phyloP scores from a whole-genome alignment of 2,888 invertebrate species.

The Aromia moschata region DNA sequence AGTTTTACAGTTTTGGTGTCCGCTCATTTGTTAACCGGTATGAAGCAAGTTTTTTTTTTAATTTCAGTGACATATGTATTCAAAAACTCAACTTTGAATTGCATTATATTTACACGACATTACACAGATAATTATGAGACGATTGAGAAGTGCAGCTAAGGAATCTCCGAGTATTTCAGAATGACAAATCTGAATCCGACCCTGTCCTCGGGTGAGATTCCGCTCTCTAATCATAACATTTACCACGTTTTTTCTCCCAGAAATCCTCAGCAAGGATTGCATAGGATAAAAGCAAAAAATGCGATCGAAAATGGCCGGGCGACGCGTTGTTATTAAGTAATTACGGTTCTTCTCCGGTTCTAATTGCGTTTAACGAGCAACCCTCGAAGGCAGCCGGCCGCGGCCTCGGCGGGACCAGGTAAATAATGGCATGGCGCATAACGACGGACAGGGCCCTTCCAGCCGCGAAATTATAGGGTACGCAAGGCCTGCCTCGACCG shows the following conservation, averaged over 20 bases:
- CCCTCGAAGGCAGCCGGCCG: slow-evolving; percentile 38
- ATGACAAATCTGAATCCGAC: too few relatives aligned
- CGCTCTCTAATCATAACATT: slow-evolving; percentile 5
- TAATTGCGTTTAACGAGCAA: slow-evolving; percentile 54
- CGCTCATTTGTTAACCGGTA: too few relatives aligned
- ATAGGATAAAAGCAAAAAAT: slow-evolving; percentile 27
- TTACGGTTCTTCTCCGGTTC: slow-evolving; percentile 41
- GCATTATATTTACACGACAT: too few relatives aligned
- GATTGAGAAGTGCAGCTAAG: too few relatives aligned
- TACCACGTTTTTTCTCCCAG: slow-evolving; percentile 22
- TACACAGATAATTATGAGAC: too few relatives aligned
- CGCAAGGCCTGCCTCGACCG: slow-evolving; percentile 18
- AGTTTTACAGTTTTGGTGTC: too few relatives aligned
- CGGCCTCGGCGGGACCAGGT: slow-evolving; percentile 33
- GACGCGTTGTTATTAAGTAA: slow-evolving; percentile 53
- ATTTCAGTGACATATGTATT: too few relatives aligned
- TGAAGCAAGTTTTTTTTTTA: too few relatives aligned
- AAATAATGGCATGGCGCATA: slow-evolving; percentile 38
- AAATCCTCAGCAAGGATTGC: slow-evolving; percentile 17
- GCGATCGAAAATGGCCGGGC: slow-evolving; percentile 30
- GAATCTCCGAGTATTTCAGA: too few relatives aligned
- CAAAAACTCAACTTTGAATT: too few relatives aligned
- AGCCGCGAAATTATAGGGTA: slow-evolving; percentile 43
- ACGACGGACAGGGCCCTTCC: slow-evolving; percentile 34
- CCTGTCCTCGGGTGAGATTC: too few relatives aligned